Conservation (phyloP, 2,113 vertebrate species). For the Stigmatopora argus region DNA sequence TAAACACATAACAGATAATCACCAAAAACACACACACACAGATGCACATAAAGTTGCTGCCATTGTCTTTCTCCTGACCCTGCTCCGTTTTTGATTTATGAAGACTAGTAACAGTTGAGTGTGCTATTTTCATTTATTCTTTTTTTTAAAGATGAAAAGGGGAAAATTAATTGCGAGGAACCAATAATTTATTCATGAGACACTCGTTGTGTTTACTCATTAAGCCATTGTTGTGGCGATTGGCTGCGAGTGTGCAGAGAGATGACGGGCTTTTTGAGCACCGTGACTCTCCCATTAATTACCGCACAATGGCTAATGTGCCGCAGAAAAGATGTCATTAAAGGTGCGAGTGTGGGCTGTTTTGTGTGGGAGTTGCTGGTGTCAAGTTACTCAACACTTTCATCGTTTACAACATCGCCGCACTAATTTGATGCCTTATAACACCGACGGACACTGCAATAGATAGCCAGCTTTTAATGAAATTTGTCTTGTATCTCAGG, state of each 20-base stretch:
- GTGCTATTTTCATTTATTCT: slow-evolving; percentile 14
- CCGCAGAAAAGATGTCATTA: slow-evolving; percentile 60
- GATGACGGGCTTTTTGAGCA: slow-evolving; percentile 58
- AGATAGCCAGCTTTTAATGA: slow-evolving; percentile 13
- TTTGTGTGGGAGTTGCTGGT: slow-evolving; percentile 18
- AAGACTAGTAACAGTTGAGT: slow-evolving; percentile 35
- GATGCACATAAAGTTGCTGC: slow-evolving; percentile 11
- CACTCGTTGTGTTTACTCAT: slow-evolving; percentile 64
- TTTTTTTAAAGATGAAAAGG: slow-evolving; percentile 43
- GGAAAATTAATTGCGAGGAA: slow-evolving; percentile 62
- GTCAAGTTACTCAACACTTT: slow-evolving; percentile 38
- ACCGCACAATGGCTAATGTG: slow-evolving; percentile 68
- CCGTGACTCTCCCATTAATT: slow-evolving; percentile 65
- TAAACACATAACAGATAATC: slow-evolving; percentile 25
- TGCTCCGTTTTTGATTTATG: slow-evolving; percentile 55
- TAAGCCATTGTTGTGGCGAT: slow-evolving; percentile 64
- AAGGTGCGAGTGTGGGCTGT: slow-evolving; percentile 32
- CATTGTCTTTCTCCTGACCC: slow-evolving; percentile 14
- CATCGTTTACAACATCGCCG: slow-evolving; percentile 29
- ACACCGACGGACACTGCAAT: slow-evolving; percentile 8
- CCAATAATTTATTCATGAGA: slow-evolving; percentile 68
- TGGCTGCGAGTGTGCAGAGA: slow-evolving; percentile 56
- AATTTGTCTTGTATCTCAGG: too few relatives aligned
- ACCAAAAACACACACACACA: not conserved
- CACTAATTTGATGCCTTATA: slow-evolving; percentile 27